These are phyloP conservation scores for Quiscalus mexicanus DNA, from an alignment of 2,113 vertebrate genomes.

Conservation along the genomic window DNA sequence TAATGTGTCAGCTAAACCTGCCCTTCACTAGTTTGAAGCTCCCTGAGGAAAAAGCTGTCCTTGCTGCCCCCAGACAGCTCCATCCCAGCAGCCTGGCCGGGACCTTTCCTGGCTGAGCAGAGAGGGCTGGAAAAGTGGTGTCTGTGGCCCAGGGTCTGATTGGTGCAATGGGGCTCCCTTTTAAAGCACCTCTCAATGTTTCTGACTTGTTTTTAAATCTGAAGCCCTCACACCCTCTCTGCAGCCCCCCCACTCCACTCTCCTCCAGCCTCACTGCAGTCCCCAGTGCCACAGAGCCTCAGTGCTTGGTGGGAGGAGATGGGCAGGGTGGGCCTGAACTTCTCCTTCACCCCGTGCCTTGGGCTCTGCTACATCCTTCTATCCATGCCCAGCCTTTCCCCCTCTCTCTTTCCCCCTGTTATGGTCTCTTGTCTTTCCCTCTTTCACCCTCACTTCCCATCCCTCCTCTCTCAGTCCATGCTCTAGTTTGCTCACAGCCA, in stretches of 20 bases:
- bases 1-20: neutral
- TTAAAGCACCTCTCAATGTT: neutral
- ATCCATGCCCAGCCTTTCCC: neutral
- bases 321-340: neutral
- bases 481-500: neutral
- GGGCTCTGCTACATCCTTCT: neutral
- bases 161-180: neutral
- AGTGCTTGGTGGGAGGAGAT: neutral
- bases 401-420: neutral
- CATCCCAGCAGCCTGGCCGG: neutral
- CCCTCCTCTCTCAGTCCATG: neutral
- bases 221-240: neutral
- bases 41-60: neutral
- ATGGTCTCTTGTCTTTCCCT: neutral
- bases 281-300: fast-evolving
- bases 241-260: neutral
- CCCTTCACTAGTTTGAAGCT: neutral
- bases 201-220: neutral
- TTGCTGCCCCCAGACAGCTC: neutral
- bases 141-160: neutral
- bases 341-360: neutral
- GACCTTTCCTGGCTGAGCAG: neutral
- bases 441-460: neutral
- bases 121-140: neutral
- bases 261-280: no score